Base-by-base conservation (phyloP, 2,888 invertebrate species). In the Drosophila anomelani region DNA sequence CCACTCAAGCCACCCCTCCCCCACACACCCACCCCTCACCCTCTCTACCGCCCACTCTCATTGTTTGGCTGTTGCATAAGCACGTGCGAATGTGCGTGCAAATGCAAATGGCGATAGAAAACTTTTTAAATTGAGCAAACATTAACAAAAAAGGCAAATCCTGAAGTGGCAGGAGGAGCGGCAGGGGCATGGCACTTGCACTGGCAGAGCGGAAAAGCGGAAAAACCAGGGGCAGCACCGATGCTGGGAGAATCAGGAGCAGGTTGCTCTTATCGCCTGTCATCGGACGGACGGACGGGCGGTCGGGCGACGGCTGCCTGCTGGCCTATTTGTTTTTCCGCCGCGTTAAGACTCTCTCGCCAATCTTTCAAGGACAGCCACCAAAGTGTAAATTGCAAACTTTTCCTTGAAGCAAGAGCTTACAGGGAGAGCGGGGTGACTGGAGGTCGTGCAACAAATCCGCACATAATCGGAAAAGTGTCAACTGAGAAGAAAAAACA, bases 121-220 rank as follows among this genome's bases (percentile, higher is more conserved):
- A 87, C 58, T 85, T 87, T 82, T 88, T 87, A 85, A 85, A 87
- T 88, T 85, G 88, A 85, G 84, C 85, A 85, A 85, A 88, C 84
- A 85, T 87, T 87, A 85, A 83, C 76, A 83, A 79, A 77, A 80
- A 80, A 79, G 70, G 74, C 73, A 69, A 67, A 63, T 68, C 43
- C 58, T 34, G 51, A 53, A 67, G 67, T 34, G 68, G 68, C 53
- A 15, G 43, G 36, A 17, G 46, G 38, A 17, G 26, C 26, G 20
- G 59, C 34, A 34, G 70, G 39, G 49, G 70, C 10, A 49, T 34
- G 61, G 38, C 38, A 67, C 67, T 64, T 64, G 64, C 64, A 66
- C 13, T 36, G 51, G 23, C 51, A 15, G 15, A 15, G 36, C 51
- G 51, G 51, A 36, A 53, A 47, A 47, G 47, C 29, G 47, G 47